These are phyloP conservation scores for Hartigia nigra DNA, from an alignment of 2,888 invertebrate genomes.

Conservation along the genomic window DNA sequence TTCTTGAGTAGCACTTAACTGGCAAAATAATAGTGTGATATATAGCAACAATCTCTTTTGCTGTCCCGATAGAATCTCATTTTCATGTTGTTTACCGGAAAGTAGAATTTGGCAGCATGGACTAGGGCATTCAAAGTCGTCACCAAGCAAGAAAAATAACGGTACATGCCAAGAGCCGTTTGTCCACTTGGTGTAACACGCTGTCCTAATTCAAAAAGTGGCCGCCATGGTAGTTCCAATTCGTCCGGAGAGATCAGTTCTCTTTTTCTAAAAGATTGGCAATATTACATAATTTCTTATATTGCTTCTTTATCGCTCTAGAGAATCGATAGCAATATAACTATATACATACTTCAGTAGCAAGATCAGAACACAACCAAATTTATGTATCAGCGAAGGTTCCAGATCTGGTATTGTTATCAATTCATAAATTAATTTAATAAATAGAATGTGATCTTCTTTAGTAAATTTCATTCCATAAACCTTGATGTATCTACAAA, in stretches of 20 bases:
- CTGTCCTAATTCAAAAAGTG: conserved; percentile 72
- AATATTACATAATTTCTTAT: conserved; percentile 12
- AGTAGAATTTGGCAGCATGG: conserved; percentile 49
- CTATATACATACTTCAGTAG: conserved; percentile 79
- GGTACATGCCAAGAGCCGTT: conserved; percentile 72
- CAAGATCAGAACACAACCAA: conserved; percentile 75
- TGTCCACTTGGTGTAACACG: conserved; percentile 70
- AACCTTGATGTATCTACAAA: conserved; percentile 81
- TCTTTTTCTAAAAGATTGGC: conserved; percentile 73
- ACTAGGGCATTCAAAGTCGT: conserved; percentile 47
- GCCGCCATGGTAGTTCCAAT: conserved; percentile 85
- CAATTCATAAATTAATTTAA: conserved; percentile 83
- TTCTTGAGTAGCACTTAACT: conserved; percentile 81
- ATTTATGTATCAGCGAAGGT: conserved; percentile 78
- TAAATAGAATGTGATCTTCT: conserved; percentile 86
- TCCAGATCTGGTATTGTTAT: conserved; percentile 82
- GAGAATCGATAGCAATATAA: conserved; percentile 30
- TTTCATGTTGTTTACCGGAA: conserved; percentile 66
- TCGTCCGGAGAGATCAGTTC: conserved; percentile 83
- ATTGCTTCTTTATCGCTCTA: neutral
- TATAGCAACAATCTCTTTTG: conserved; percentile 28
- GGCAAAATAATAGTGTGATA: conserved; percentile 71
- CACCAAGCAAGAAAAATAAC: conserved; percentile 44
- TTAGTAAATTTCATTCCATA: conserved; percentile 91
- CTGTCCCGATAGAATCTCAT: conserved; percentile 25